Conservation (phyloP, 2,797 vertebrate species). For the Alcedo atthis region DNA sequence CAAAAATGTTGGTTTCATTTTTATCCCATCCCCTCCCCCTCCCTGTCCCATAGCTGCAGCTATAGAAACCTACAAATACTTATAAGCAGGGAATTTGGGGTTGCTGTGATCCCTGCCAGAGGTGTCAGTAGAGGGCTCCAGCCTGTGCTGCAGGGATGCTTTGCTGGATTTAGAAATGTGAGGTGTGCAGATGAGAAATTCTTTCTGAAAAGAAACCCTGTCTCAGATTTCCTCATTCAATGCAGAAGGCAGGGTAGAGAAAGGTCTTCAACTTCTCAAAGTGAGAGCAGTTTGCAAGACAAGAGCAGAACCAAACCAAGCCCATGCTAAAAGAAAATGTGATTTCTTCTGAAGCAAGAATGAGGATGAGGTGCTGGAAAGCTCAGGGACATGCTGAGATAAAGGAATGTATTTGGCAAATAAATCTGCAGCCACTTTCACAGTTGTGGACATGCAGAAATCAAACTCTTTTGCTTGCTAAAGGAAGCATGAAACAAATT, state of each 20-base stretch:
- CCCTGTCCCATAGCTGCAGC: background rate
- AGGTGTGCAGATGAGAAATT: background rate
- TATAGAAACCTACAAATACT: background rate
- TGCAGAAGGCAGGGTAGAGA: accelerated
- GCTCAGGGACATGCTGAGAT: background rate
- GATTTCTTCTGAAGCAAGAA: background rate
- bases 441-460: background rate
- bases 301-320: background rate
- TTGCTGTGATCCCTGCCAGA: background rate
- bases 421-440: background rate
- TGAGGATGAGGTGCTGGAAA: background rate
- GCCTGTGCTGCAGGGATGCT: background rate
- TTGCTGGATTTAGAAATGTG: accelerated
- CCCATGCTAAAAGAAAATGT: accelerated
- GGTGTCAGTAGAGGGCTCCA: background rate
- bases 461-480: background rate
- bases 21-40: background rate
- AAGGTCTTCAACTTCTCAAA: background rate
- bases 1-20: background rate
- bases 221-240: background rate
- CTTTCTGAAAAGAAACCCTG: background rate
- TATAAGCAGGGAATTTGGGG: background rate
- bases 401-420: background rate
- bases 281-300: accelerated
- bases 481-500: constrained; percentile 45